phyloP scores from a whole-genome alignment of 2,888 invertebrate species.

The Rugalucina vietnamica region DNA sequence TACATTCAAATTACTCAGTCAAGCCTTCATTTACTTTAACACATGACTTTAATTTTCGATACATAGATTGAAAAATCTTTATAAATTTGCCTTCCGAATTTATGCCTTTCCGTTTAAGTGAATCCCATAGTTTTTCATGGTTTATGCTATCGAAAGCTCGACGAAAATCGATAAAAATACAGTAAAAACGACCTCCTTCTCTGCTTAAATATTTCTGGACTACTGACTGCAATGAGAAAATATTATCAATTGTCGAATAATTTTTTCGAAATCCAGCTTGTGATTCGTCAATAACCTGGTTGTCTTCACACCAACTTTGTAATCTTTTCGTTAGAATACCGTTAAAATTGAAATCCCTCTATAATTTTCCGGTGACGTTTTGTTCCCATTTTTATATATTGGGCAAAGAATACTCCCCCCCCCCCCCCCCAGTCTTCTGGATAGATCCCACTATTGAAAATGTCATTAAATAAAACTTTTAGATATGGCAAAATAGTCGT shows the following conservation, averaged over 20 bases:
- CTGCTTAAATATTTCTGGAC: neutral
- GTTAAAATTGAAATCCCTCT: conserved; percentile 1
- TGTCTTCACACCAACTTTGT: neutral
- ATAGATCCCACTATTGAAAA: neutral
- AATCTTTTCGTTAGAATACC: neutral
- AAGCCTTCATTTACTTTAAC: neutral
- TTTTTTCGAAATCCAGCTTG: neutral
- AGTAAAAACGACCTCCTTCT: conserved; percentile 5
- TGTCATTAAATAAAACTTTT: neutral
- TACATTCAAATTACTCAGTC: neutral
- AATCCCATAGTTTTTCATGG: conserved; percentile 3
- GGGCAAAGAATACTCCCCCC: neutral
- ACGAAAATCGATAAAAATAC: neutral
- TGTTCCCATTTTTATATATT: neutral
- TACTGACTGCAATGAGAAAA: neutral
- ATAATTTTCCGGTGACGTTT: neutral
- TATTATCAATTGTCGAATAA: neutral
- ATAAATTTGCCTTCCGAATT: neutral
- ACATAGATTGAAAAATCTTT: conserved; percentile 10
- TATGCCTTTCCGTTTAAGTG: neutral
- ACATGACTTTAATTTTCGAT: neutral
- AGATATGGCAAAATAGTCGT: neutral
- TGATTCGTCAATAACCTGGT: neutral
- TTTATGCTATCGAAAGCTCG: neutral
- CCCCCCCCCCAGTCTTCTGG: neutral